These are phyloP conservation scores for Thaleichthys pacificus DNA, from an alignment of 2,797 vertebrate species.

Conservation along the genomic window DNA sequence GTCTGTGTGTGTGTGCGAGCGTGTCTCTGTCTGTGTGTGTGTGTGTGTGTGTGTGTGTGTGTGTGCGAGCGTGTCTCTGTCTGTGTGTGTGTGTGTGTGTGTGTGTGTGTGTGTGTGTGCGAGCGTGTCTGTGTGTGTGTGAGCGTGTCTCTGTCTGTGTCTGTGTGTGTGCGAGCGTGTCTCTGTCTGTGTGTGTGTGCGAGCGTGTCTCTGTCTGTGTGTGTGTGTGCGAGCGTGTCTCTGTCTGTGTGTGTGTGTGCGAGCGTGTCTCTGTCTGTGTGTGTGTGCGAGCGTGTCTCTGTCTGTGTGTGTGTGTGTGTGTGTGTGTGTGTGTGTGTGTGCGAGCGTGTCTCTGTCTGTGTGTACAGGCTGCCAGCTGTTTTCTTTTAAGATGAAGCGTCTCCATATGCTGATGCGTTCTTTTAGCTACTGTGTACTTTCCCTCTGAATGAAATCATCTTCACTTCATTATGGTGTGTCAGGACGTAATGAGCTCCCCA, in stretches of 20 bases:
- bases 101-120: no score
- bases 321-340: no score
- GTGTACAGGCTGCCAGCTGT: constrained; percentile 57
- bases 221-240: no score
- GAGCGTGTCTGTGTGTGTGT: not conserved
- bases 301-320: no score
- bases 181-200: no score
- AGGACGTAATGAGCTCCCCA: constrained; percentile 51
- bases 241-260: no score
- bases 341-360: not conserved
- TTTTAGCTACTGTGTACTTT: constrained; percentile 19
- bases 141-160: no score
- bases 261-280: not conserved
- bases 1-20: no score
- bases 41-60: no score
- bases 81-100: no score
- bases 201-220: not conserved
- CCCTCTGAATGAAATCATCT: constrained; percentile 55
- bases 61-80: not conserved
- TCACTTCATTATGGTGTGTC: constrained; percentile 62
- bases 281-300: no score
- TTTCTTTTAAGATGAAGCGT: constrained; percentile 49
- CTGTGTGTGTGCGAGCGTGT: not conserved
- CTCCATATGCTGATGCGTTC: constrained; percentile 49
- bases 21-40: not conserved